These are phyloP conservation scores for Petrocephalus sullivani DNA, from an alignment of 2,797 vertebrate genomes.

Conservation along the genomic window DNA sequence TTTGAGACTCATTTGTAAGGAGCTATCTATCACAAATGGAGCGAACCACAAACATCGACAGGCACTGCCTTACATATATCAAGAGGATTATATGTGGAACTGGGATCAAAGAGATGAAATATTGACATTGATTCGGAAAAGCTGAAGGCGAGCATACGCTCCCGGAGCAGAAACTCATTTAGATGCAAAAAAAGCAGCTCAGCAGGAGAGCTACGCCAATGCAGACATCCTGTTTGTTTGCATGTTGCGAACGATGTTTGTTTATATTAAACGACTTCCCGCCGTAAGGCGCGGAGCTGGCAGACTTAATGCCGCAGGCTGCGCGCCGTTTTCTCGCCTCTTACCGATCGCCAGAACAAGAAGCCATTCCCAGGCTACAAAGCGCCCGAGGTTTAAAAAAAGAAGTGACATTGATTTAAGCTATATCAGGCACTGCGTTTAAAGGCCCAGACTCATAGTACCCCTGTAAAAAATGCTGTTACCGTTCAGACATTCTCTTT, in stretches of 20 bases:
- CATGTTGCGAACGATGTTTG: constrained; percentile 4
- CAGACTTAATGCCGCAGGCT: constrained; percentile 21
- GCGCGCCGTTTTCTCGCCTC: constrained; percentile 17
- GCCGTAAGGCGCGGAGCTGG: background rate
- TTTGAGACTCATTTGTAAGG: background rate
- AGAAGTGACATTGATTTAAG: constrained; percentile 1
- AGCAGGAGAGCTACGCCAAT: background rate
- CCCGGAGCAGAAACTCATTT: background rate
- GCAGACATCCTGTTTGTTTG: constrained; percentile 17
- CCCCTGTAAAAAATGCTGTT: background rate
- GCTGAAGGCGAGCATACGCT: constrained; percentile 4
- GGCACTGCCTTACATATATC: background rate
- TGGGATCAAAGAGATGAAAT: constrained; percentile 5
- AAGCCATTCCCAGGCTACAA: background rate
- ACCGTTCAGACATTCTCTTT: constrained; percentile 1
- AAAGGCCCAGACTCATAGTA: background rate
- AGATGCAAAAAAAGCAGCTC: background rate
- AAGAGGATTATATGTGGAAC: constrained; percentile 2
- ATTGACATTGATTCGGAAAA: constrained; percentile 19
- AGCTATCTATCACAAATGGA: constrained; percentile 1
- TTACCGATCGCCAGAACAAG: constrained; percentile 10
- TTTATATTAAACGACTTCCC: constrained; percentile 17
- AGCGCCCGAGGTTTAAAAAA: constrained; percentile 14
- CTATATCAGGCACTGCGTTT: background rate
- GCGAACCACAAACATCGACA: background rate